phyloP scores from a whole-genome alignment of 1,140 invertebrate genomes.

The Cydia strobilella region DNA sequence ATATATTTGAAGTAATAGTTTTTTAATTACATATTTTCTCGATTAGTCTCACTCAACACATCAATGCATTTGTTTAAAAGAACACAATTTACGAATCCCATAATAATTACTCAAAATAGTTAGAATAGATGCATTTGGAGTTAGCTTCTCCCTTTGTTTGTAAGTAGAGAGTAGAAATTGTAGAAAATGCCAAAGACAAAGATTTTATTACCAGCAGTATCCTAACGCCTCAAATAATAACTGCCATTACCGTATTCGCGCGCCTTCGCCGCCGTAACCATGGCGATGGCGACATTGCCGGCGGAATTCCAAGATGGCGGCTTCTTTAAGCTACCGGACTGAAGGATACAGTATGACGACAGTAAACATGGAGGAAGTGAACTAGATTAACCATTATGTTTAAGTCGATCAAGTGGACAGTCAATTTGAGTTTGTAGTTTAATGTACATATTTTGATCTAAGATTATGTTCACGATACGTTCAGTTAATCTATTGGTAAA shows the following conservation, averaged over 20 bases:
- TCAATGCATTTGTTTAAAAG: too few relatives aligned
- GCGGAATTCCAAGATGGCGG: constrained; percentile 25
- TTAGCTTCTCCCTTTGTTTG: neutral
- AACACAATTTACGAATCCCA: too few relatives aligned
- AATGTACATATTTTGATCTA: constrained; percentile 17
- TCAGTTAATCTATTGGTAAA: neutral
- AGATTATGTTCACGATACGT: constrained; percentile 11
- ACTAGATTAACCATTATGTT: constrained; percentile 22
- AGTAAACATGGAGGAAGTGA: constrained; percentile 21
- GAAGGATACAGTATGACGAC: constrained; percentile 23
- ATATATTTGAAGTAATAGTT: too few relatives aligned
- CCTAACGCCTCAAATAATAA: constrained; percentile 18
- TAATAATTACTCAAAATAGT: neutral
- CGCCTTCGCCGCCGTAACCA: constrained; percentile 26
- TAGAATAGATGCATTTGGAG: neutral
- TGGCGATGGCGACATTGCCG: constrained; percentile 8
- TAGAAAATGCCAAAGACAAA: neutral
- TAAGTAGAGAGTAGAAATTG: neutral
- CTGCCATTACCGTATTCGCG: constrained; percentile 1
- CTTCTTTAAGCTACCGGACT: constrained; percentile 7
- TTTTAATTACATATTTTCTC: too few relatives aligned
- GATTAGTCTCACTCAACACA: too few relatives aligned
- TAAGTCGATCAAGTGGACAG: constrained; percentile 2
- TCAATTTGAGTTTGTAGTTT: constrained; percentile 10
- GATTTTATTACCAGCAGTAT: neutral